These are phyloP conservation scores for Globicephala melas DNA, from an alignment of 2,113 vertebrate genomes.

Conservation along the genomic window DNA sequence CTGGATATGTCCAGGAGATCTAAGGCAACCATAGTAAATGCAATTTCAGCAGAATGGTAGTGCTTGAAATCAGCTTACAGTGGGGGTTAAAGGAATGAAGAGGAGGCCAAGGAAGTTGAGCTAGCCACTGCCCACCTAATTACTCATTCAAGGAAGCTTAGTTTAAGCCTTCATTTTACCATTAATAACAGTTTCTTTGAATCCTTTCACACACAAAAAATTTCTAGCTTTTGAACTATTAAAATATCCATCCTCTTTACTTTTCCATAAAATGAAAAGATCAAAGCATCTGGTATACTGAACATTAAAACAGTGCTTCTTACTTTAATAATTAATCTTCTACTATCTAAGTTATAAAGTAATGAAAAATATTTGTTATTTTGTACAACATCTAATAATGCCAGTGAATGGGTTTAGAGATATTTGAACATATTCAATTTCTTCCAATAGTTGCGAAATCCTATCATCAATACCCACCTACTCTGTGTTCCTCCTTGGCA, in stretches of 20 bases:
- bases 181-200: constrained; percentile 42
- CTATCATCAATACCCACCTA: not conserved
- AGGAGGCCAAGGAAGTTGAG: not conserved
- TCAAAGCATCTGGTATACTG: not conserved
- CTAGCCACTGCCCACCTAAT: not conserved
- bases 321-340: constrained; percentile 9
- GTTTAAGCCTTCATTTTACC: constrained; percentile 37
- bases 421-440: not conserved
- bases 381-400: not conserved
- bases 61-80: not conserved
- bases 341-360: not conserved
- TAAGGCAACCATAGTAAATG: not conserved
- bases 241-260: not conserved
- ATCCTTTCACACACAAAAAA: not conserved
- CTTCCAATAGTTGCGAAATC: not conserved
- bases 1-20: not conserved
- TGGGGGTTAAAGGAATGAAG: not conserved
- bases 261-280: constrained; percentile 21
- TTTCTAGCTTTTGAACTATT: not conserved
- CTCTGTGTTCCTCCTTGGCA: not conserved
- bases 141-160: not conserved
- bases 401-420: not conserved
- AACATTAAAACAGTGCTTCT: constrained; percentile 22
- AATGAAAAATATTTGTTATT: not conserved
- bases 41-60: not conserved